Percentiles rank a stretch among this genome's conserved stretches.
Conservation (phyloP, 2,888 invertebrate species). For the Diaphora mendica region DNA sequence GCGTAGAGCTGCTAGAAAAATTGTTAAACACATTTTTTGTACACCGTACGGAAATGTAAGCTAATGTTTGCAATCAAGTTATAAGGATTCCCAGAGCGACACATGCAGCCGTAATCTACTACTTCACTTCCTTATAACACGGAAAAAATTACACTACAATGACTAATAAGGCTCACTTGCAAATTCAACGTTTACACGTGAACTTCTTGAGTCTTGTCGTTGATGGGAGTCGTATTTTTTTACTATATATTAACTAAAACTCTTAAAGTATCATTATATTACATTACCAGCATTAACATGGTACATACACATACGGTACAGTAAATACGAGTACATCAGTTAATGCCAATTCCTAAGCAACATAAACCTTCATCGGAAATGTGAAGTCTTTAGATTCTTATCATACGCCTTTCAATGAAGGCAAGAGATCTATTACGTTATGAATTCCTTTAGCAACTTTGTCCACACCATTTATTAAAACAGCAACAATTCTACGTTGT, state of each 20-base stretch:
- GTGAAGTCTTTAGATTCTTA: background rate
- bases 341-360: background rate
- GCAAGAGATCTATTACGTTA: background rate
- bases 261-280: background rate
- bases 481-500: constrained; percentile 4
- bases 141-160: constrained; percentile 63
- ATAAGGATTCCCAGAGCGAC: constrained; percentile 55
- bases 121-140: constrained; percentile 68
- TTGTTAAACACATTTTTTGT: constrained; percentile 32
- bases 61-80: constrained; percentile 54
- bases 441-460: constrained; percentile 9
- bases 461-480: background rate
- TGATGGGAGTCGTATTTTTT: background rate
- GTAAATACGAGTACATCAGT: background rate
- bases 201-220: constrained; percentile 34
- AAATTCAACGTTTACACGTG: constrained; percentile 51
- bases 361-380: constrained; percentile 4
- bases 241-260: background rate
- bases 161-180: constrained; percentile 67
- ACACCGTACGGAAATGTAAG: constrained; percentile 36
- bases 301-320: background rate
- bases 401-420: background rate
- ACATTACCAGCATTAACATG: background rate
- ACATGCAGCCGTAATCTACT: constrained; percentile 56
- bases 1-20: background rate